These are phyloP conservation scores for Acinonyx jubatus DNA, from an alignment of 2,113 vertebrate species.

Conservation along the genomic window DNA sequence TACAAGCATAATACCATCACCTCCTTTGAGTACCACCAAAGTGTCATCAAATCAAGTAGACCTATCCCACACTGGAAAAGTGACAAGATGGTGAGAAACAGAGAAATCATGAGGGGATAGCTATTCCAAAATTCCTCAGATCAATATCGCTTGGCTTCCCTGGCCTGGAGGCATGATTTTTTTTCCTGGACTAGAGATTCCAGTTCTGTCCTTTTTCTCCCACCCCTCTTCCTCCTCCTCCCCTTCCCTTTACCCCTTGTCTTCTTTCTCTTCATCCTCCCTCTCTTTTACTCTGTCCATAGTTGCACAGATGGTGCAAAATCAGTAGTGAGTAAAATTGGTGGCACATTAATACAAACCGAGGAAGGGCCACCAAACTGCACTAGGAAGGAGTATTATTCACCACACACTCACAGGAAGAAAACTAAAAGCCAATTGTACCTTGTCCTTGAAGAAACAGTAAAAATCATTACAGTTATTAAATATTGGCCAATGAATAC, in stretches of 20 bases:
- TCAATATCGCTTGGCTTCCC: not conserved
- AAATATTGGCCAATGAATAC: not conserved
- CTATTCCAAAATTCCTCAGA: not conserved
- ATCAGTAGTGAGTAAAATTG: not conserved
- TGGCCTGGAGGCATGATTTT: not conserved
- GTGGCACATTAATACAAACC: not conserved
- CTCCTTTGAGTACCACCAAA: too few species aligned
- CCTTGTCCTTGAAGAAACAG: not conserved
- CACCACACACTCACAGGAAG: not conserved
- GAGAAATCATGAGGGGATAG: not conserved
- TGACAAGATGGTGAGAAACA: not conserved
- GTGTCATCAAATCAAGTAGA: not conserved
- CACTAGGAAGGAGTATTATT: not conserved
- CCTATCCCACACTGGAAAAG: not conserved
- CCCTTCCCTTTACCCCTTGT: not conserved
- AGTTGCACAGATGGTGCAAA: not conserved
- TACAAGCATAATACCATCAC: not conserved
- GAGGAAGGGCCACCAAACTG: not conserved
- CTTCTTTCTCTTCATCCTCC: too few species aligned
- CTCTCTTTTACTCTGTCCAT: not conserved
- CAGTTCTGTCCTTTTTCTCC: not conserved
- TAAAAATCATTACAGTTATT: not conserved
- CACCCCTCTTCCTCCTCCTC: too few species aligned
- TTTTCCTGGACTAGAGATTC: not conserved
- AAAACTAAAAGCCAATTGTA: not conserved